A percentile compares a stretch with the other conserved stretches of the same genome.
These are phyloP conservation scores for Catamblyrhynchus diadema DNA, from an alignment of 2,797 vertebrate species.

Conservation along the genomic window DNA sequence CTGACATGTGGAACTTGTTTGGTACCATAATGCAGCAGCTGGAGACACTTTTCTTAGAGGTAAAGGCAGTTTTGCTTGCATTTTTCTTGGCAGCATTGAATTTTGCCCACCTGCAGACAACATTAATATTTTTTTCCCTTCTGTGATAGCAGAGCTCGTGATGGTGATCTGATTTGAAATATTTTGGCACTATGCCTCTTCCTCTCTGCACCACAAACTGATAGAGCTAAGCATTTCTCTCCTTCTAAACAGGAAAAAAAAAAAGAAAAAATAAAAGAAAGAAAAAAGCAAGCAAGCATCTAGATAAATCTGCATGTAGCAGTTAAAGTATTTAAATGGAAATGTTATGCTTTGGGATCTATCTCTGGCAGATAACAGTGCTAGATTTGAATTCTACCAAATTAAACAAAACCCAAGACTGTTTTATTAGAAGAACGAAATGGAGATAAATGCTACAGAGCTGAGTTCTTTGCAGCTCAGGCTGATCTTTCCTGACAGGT, in stretches of 20 bases:
- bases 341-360: neutral
- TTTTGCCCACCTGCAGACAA: conserved; percentile 58
- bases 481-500: neutral
- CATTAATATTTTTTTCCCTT: neutral
- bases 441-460: neutral
- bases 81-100: conserved; percentile 53
- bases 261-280: neutral
- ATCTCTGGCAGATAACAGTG: neutral
- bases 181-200: conserved; percentile 14
- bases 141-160: neutral
- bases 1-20: conserved; percentile 63
- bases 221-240: neutral
- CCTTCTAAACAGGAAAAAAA: neutral
- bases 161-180: conserved; percentile 42
- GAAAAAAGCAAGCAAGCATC: neutral
- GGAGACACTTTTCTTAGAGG: conserved; percentile 46
- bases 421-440: neutral
- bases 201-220: neutral
- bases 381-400: neutral
- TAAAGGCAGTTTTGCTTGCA: conserved; percentile 47
- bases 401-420: neutral
- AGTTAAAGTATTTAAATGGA: neutral
- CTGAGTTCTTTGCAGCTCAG: neutral
- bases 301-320: neutral
- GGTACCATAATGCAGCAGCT: conserved; percentile 45